Percentiles rank a stretch among this genome's conserved stretches.
Evolutionary conservation across 1,140 invertebrate species (phyloP).

Genomic region (Heliconius himera): DNA sequence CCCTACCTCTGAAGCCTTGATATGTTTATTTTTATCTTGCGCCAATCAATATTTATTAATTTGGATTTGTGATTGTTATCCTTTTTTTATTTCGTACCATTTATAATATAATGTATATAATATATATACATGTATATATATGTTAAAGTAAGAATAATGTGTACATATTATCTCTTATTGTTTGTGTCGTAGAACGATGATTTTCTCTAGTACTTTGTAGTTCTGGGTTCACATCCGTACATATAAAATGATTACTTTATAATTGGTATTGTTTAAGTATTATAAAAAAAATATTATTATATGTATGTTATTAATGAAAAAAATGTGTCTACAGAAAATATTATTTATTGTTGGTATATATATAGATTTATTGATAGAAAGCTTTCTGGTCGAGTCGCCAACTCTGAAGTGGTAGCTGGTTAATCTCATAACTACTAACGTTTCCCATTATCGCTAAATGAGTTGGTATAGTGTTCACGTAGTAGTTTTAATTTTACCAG

Average conservation of each 20-base stretch:
- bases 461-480: neutral
- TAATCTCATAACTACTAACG: neutral
- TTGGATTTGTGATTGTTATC: neutral
- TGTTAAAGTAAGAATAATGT: too few relatives aligned
- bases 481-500: neutral
- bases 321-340: neutral
- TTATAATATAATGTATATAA: too few relatives aligned
- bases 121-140: too few relatives aligned
- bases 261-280: neutral
- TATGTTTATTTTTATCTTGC: neutral
- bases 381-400: neutral
- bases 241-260: too few relatives aligned
- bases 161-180: too few relatives aligned
- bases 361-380: neutral
- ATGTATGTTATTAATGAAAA: too few relatives aligned
- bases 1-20: neutral
- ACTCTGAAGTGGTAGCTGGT: neutral
- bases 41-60: neutral
- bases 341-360: neutral
- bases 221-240: too few relatives aligned
- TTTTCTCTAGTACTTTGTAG: too few relatives aligned
- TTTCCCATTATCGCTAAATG: neutral
- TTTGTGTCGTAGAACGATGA: too few relatives aligned
- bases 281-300: neutral
- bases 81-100: neutral